Evolutionary conservation across 2,888 invertebrate genomes (phyloP).

Genomic region (Eristalis intricaria): DNA sequence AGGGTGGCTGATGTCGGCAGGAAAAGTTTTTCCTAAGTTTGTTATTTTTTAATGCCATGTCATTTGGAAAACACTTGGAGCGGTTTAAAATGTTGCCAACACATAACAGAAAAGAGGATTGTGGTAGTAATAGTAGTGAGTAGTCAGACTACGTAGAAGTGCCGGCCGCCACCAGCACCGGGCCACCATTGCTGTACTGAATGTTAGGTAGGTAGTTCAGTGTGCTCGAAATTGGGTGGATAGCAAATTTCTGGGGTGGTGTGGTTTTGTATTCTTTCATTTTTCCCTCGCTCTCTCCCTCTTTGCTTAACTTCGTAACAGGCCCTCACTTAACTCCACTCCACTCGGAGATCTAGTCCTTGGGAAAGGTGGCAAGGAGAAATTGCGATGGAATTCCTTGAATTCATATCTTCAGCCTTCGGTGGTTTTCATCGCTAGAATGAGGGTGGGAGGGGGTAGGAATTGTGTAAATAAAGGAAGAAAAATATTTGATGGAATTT

Average conservation of each 20-base stretch:
- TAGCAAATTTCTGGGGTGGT: neutral
- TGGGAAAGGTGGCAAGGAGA: conserved; percentile 9
- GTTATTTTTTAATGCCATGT: conserved; percentile 55
- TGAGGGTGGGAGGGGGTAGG: neutral
- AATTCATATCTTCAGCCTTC: neutral
- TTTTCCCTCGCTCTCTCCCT: neutral
- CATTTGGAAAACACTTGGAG: conserved; percentile 66
- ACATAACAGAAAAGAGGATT: conserved; percentile 36
- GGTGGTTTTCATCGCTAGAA: neutral
- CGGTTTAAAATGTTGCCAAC: conserved; percentile 53
- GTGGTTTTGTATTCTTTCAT: neutral
- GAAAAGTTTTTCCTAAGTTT: conserved; percentile 59
- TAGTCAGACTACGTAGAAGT: neutral
- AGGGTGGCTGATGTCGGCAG: conserved; percentile 28
- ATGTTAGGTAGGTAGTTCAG: neutral
- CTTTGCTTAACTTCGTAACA: neutral
- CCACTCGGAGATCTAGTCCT: too few relatives aligned
- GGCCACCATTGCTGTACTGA: conserved; percentile 1
- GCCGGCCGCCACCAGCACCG: neutral
- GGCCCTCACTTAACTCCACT: too few relatives aligned
- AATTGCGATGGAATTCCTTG: conserved; percentile 18
- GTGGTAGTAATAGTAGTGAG: neutral
- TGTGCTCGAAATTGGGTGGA: neutral
- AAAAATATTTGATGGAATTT: neutral
- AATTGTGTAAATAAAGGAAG: neutral